Conservation (phyloP, 2,113 vertebrate genomes). For the Rattus rattus region DNA sequence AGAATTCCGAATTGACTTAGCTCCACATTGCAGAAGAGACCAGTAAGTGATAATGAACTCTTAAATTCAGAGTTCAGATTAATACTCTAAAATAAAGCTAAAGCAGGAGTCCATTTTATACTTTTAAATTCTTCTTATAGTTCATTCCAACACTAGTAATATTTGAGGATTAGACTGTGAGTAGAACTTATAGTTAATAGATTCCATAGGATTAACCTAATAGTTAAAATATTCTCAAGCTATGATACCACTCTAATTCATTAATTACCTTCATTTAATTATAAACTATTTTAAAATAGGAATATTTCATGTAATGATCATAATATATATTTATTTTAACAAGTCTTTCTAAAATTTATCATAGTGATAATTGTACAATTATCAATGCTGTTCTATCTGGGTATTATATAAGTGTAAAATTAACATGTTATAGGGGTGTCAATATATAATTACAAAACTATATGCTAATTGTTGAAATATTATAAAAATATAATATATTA, state of each 20-base stretch:
- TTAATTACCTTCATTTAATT: slow-evolving; percentile 38
- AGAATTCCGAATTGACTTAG: slow-evolving; percentile 95
- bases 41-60: slow-evolving; percentile 88
- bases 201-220: slow-evolving; percentile 30
- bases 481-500: neutral
- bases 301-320: neutral
- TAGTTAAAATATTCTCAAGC: slow-evolving; percentile 1
- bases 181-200: neutral
- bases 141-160: neutral
- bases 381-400: neutral
- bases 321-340: neutral
- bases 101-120: neutral
- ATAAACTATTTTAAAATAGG: neutral
- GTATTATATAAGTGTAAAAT: neutral
- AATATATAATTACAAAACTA: neutral
- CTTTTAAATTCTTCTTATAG: neutral
- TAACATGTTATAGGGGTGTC: neutral
- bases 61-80: neutral
- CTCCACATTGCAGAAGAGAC: slow-evolving; percentile 93
- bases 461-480: neutral
- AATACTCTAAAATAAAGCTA: neutral
- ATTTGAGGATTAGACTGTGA: neutral
- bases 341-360: slow-evolving; percentile 35
- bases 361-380: neutral
- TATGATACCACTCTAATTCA: neutral